Conservation (phyloP, 2,888 invertebrate genomes). For the Monoplex corrugatus region DNA sequence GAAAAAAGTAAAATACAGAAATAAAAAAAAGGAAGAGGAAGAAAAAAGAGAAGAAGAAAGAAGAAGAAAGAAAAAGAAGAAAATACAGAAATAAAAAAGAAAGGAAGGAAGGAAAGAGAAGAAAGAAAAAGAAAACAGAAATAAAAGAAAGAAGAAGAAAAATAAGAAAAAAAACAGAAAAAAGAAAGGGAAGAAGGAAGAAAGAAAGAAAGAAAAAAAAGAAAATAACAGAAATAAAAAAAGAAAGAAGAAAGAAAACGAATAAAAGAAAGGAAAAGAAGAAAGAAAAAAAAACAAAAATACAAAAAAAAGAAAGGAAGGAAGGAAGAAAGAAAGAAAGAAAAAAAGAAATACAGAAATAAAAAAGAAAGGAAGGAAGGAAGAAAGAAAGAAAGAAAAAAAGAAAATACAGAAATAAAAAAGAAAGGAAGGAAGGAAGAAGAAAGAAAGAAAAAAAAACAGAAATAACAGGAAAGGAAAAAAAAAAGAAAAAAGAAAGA, state of each 20-base stretch:
- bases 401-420: not conserved
- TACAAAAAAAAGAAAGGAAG: not conserved
- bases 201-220: not conserved
- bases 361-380: not conserved
- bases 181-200: not conserved
- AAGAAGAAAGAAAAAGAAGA: not conserved
- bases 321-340: not conserved
- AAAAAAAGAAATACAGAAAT: not conserved
- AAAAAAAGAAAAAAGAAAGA: not conserved
- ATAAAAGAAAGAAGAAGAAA: not conserved
- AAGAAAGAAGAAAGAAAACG: not conserved
- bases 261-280: not conserved
- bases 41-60: not conserved
- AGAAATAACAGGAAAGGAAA: not conserved
- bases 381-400: not conserved
- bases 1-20: too few relatives aligned
- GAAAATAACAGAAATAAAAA: not conserved
- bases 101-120: not conserved
- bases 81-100: not conserved
- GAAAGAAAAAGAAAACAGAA: too few relatives aligned
- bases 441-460: not conserved
- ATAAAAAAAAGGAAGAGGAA: not conserved
- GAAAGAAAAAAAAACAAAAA: too few relatives aligned
- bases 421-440: not conserved
- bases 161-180: not conserved